These are phyloP conservation scores for Antheraea mylitta DNA, from an alignment of 1,140 invertebrate species.

Conservation along the genomic window DNA sequence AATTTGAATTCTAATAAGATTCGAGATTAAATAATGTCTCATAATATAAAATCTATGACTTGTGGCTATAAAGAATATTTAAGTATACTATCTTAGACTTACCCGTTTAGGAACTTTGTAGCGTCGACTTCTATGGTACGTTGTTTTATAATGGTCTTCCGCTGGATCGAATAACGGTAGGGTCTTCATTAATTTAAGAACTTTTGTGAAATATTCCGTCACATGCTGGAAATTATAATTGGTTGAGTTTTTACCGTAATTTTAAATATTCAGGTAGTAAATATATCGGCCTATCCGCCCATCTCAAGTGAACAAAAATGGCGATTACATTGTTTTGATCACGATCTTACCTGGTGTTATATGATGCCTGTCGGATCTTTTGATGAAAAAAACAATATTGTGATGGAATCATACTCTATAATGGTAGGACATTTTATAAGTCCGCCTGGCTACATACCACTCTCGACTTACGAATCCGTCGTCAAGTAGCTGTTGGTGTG, in stretches of 20 bases:
- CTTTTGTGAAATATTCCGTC: slow-evolving; percentile 65
- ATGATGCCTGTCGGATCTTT: too few relatives aligned
- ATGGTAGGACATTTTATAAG: too few relatives aligned
- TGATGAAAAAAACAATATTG: too few relatives aligned
- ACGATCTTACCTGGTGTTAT: too few relatives aligned
- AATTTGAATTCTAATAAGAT: neutral
- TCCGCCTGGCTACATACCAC: too few relatives aligned
- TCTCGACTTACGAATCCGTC: too few relatives aligned
- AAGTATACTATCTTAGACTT: slow-evolving; percentile 6
- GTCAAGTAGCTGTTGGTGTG: too few relatives aligned
- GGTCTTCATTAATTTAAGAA: slow-evolving; percentile 75
- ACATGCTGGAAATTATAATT: slow-evolving; percentile 52
- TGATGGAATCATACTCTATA: too few relatives aligned
- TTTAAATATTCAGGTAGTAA: too few relatives aligned
- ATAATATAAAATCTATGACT: neutral
- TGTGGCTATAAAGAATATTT: neutral
- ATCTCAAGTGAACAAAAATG: too few relatives aligned
- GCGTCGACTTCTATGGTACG: slow-evolving; percentile 49
- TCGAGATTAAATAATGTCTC: neutral
- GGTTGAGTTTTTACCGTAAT: neutral
- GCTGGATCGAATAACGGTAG: slow-evolving; percentile 67
- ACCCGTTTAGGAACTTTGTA: slow-evolving; percentile 67
- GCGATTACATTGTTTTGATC: too few relatives aligned
- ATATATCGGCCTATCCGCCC: too few relatives aligned
- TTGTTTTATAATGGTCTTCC: slow-evolving; percentile 53